Percentiles rank a stretch among this genome's conserved stretches.
phyloP scores from a whole-genome alignment of 64 coral and sea anemone genomes.

The Catalaphyllia jardinei region DNA sequence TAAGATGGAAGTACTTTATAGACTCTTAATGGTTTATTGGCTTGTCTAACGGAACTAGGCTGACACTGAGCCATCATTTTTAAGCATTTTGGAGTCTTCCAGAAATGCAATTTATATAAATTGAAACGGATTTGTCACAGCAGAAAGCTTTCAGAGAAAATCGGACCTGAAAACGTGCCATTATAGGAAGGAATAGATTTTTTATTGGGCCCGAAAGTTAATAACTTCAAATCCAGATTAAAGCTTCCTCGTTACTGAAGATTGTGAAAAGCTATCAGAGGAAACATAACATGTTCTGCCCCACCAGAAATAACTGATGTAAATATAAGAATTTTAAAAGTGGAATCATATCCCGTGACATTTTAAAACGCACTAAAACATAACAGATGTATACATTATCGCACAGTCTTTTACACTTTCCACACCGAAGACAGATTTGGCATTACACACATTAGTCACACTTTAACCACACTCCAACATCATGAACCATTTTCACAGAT shows the following conservation, averaged over 20 bases:
- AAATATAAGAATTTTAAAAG: too few relatives aligned
- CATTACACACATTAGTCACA: background rate
- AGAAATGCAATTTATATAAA: background rate
- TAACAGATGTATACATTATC: too few relatives aligned
- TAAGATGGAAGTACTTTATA: background rate
- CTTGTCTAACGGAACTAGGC: background rate
- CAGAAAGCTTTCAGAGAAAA: conserved; percentile 3
- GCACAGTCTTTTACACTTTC: too few relatives aligned
- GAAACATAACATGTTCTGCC: too few relatives aligned
- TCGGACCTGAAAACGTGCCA: background rate
- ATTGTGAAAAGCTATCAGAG: too few relatives aligned
- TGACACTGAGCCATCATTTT: background rate
- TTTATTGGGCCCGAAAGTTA: background rate
- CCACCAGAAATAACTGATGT: too few relatives aligned
- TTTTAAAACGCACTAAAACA: too few relatives aligned
- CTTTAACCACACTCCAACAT: background rate
- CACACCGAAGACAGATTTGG: background rate
- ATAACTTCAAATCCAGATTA: background rate
- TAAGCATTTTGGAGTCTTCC: background rate
- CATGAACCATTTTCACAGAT: background rate
- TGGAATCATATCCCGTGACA: too few relatives aligned
- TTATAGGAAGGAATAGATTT: background rate
- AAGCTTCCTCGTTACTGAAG: too few relatives aligned
- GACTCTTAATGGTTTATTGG: background rate
- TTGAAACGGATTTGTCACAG: background rate